These are phyloP conservation scores for Tryphoninae sp. DNA, from an alignment of 2,888 invertebrate species.

Conservation along the genomic window DNA sequence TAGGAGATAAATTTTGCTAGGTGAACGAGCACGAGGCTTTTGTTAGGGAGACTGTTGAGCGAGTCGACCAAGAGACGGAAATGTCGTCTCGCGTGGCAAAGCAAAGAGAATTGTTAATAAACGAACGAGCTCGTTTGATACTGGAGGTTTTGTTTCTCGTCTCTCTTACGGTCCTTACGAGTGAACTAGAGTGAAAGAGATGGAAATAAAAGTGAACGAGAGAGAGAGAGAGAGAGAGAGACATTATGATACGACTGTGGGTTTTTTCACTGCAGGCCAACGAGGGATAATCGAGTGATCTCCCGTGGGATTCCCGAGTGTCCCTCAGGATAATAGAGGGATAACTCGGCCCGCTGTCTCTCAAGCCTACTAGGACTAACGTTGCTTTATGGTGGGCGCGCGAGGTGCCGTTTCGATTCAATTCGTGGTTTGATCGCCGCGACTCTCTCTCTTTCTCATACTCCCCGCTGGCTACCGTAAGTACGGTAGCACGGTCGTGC, in stretches of 20 bases:
- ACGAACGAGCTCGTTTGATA: slow-evolving; percentile 49
- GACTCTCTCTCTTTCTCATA: slow-evolving; percentile 45
- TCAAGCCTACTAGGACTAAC: slow-evolving; percentile 63
- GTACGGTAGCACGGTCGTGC: slow-evolving; percentile 14
- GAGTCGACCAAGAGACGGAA: slow-evolving; percentile 25
- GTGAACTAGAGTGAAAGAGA: slow-evolving; percentile 26
- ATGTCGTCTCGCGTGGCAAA: slow-evolving; percentile 67
- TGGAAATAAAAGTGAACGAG: slow-evolving; percentile 3
- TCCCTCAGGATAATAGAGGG: slow-evolving; percentile 62
- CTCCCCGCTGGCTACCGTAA: slow-evolving; percentile 68
- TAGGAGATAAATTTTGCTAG: slow-evolving; percentile 55
- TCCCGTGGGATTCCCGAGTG: slow-evolving; percentile 72
- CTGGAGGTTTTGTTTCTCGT: slow-evolving; percentile 44
- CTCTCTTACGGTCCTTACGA: slow-evolving; percentile 70
- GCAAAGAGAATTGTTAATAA: slow-evolving; percentile 80
- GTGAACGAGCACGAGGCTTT: slow-evolving; percentile 54
- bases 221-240: not conserved
- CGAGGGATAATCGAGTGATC: slow-evolving; percentile 74
- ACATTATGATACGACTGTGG: slow-evolving; percentile 65
- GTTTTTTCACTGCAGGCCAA: slow-evolving; percentile 63
- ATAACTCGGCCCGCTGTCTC: slow-evolving; percentile 49
- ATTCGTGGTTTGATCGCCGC: slow-evolving; percentile 79
- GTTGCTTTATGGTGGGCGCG: slow-evolving; percentile 73
- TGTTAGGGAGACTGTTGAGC: slow-evolving; percentile 55
- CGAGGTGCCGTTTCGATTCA: slow-evolving; percentile 77